A percentile compares a stretch with the other conserved stretches of the same genome.
Conservation (phyloP, 2,113 vertebrate genomes). For the Casuarius casuarius region DNA sequence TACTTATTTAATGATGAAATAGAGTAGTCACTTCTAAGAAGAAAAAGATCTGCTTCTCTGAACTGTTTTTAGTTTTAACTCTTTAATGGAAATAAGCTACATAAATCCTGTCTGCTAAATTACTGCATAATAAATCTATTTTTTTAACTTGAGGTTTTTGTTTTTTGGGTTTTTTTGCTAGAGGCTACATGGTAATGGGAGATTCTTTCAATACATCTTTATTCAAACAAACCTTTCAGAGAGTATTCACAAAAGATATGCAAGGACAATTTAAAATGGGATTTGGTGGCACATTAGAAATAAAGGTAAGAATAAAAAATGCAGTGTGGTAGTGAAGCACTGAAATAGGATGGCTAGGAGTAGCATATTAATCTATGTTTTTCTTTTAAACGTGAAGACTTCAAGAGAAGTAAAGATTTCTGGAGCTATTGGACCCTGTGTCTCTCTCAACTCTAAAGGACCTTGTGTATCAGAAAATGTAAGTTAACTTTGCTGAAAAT, state of each 20-base stretch:
- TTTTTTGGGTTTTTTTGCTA: conserved; percentile 59
- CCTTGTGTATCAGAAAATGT: conserved; percentile 98
- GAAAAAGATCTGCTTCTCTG: not conserved
- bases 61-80: not conserved
- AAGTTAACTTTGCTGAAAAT: conserved; percentile 59
- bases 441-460: conserved; percentile 94
- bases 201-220: conserved; percentile 98
- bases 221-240: conserved; percentile 98
- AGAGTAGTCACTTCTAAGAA: not conserved
- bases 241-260: conserved; percentile 94
- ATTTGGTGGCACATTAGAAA: conserved; percentile 93
- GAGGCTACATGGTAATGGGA: conserved; percentile 98
- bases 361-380: not conserved
- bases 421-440: conserved; percentile 95
- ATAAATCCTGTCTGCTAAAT: not conserved
- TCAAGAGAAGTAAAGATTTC: conserved; percentile 98
- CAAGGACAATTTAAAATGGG: conserved; percentile 97
- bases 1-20: not conserved
- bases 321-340: not conserved
- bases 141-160: not conserved
- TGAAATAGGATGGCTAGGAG: not conserved
- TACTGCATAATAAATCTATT: not conserved
- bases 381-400: conserved; percentile 80
- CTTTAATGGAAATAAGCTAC: not conserved
- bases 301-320: conserved; percentile 86